These are phyloP conservation scores for Atherinosoma microstoma DNA, from an alignment of 2,797 vertebrate species.

Conservation along the genomic window DNA sequence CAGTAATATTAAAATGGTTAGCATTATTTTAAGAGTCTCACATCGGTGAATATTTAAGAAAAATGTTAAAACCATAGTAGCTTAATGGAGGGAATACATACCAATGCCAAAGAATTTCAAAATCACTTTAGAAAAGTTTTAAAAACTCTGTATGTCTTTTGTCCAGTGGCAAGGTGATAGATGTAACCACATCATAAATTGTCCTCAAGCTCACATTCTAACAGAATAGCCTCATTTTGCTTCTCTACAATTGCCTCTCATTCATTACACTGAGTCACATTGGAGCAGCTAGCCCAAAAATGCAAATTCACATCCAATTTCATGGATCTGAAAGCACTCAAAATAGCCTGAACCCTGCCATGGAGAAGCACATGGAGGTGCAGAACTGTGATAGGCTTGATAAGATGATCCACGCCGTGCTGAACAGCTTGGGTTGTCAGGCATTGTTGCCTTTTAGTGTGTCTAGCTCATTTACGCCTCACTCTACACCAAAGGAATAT, in stretches of 20 bases:
- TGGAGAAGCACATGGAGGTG: slow-evolving; percentile 64
- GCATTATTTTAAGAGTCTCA: too few relatives aligned
- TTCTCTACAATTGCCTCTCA: slow-evolving; percentile 55
- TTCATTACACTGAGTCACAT: slow-evolving; percentile 74
- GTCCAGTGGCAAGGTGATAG: slow-evolving; percentile 35
- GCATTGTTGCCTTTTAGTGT: slow-evolving; percentile 80
- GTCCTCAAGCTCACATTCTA: slow-evolving; percentile 44
- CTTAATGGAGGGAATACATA: slow-evolving; percentile 18
- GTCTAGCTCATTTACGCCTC: slow-evolving; percentile 70
- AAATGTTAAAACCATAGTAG: not conserved
- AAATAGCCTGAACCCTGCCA: slow-evolving; percentile 72
- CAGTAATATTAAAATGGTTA: too few relatives aligned
- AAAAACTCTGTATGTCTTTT: slow-evolving; percentile 23
- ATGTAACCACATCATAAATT: slow-evolving; percentile 51
- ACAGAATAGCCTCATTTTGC: slow-evolving; percentile 50
- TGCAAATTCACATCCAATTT: slow-evolving; percentile 81
- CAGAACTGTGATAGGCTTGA: slow-evolving; percentile 74
- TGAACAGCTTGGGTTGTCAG: slow-evolving; percentile 80
- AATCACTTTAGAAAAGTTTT: slow-evolving; percentile 22
- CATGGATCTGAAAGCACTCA: slow-evolving; percentile 80
- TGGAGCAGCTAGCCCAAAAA: slow-evolving; percentile 70
- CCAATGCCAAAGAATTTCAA: slow-evolving; percentile 1
- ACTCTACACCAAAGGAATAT: slow-evolving; percentile 74
- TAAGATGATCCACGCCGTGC: slow-evolving; percentile 72
- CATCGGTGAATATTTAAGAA: too few relatives aligned